Percentiles rank a stretch among this genome's conserved stretches.
These are phyloP conservation scores for Amphipoea oculea DNA, from an alignment of 2,888 invertebrate genomes.

Conservation along the genomic window DNA sequence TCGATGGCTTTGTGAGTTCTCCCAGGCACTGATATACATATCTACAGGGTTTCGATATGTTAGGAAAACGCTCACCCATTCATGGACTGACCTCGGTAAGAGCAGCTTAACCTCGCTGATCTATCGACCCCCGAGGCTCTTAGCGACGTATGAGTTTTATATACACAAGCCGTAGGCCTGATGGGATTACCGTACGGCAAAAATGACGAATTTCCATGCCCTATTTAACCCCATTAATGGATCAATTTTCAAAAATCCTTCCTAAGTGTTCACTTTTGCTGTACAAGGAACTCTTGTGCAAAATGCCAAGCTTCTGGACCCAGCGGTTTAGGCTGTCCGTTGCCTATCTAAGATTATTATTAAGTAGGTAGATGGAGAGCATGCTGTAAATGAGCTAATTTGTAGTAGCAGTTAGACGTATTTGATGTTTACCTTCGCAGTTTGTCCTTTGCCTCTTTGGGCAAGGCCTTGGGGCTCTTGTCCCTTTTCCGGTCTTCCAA, in stretches of 20 bases:
- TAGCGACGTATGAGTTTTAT: background rate
- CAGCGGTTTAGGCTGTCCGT: background rate
- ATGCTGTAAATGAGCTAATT: background rate
- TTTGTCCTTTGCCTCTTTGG: slow-evolving; percentile 77
- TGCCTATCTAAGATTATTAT: background rate
- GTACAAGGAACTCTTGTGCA: background rate
- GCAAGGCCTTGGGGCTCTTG: slow-evolving; percentile 75
- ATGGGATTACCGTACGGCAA: background rate
- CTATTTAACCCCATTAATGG: background rate
- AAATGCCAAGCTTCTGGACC: background rate
- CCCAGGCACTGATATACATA: too few species aligned
- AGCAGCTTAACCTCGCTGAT: too few species aligned
- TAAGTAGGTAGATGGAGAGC: background rate
- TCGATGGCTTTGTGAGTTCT: too few species aligned
- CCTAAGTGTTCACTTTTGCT: background rate
- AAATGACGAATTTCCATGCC: background rate
- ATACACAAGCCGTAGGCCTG: too few species aligned
- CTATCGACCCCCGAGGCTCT: background rate
- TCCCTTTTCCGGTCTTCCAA: slow-evolving; percentile 61
- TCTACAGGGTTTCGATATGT: too few species aligned
- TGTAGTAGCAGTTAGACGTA: background rate
- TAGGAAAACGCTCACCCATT: too few species aligned
- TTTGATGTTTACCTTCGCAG: slow-evolving; percentile 74
- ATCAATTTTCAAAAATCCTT: background rate
- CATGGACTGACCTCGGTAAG: too few species aligned